Evolutionary conservation across 1,140 invertebrate genomes (phyloP).

Genomic region (Asobara japonica): DNA sequence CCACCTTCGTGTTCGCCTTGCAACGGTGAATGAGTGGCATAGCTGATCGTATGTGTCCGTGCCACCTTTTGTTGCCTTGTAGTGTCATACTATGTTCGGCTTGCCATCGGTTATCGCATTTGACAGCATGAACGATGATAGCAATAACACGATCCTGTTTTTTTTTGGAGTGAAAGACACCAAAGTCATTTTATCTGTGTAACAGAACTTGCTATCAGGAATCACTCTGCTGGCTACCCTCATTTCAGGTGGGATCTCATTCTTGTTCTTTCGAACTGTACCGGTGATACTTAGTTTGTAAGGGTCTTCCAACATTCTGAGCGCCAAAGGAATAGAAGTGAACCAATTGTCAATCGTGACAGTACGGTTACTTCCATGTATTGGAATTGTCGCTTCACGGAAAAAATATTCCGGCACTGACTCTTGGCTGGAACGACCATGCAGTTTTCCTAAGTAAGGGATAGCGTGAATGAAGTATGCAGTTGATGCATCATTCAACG

Average conservation of each 20-base stretch:
- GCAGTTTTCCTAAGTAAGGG: slow-evolving; percentile 53
- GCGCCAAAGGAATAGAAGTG: slow-evolving; percentile 43
- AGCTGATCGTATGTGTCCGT: slow-evolving; percentile 65
- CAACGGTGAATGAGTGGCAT: slow-evolving; percentile 47
- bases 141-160: slow-evolving; percentile 50
- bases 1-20: slow-evolving; percentile 53
- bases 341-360: slow-evolving; percentile 58
- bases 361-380: slow-evolving; percentile 46
- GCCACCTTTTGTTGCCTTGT: slow-evolving; percentile 65
- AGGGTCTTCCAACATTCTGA: slow-evolving; percentile 36
- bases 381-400: slow-evolving; percentile 26
- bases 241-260: slow-evolving; percentile 43
- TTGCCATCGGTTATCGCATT: slow-evolving; percentile 44
- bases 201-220: slow-evolving; percentile 31
- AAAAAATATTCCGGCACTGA: slow-evolving; percentile 18
- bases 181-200: slow-evolving; percentile 41
- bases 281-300: slow-evolving; percentile 46
- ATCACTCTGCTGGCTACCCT: slow-evolving; percentile 18
- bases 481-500: slow-evolving; percentile 33
- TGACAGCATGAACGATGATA: slow-evolving; percentile 35
- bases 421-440: not conserved
- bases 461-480: slow-evolving; percentile 40
- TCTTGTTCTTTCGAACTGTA: slow-evolving; percentile 52
- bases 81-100: slow-evolving; percentile 58
- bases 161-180: slow-evolving; percentile 44